phyloP scores from a whole-genome alignment of 2,113 vertebrate genomes.

The Eira barbara region DNA sequence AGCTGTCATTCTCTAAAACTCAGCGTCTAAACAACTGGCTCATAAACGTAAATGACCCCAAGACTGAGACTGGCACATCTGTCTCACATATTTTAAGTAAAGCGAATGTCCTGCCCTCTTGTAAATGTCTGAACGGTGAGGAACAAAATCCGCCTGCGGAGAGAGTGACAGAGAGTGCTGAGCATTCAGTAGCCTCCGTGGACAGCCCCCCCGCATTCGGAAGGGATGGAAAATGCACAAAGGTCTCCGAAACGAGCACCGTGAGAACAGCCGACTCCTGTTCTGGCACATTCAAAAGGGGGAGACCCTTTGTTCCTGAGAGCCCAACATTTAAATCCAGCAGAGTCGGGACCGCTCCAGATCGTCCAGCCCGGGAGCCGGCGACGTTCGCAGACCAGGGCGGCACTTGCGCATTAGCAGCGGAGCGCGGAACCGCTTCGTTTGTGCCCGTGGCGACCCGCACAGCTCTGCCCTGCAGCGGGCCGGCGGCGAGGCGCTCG shows the following conservation, averaged over 20 bases:
- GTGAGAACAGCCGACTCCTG: neutral
- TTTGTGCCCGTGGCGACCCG: slow-evolving; percentile 76
- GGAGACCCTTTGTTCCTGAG: slow-evolving; percentile 54
- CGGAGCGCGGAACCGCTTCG: slow-evolving; percentile 65
- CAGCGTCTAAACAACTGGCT: slow-evolving; percentile 80
- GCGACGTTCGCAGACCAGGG: slow-evolving; percentile 75
- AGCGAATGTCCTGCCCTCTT: slow-evolving; percentile 66
- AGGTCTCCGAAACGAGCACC: slow-evolving; percentile 4
- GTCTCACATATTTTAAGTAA: slow-evolving; percentile 72
- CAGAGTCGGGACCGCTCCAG: slow-evolving; percentile 69
- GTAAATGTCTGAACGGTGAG: slow-evolving; percentile 60
- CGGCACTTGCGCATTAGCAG: slow-evolving; percentile 74
- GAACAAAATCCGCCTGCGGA: slow-evolving; percentile 64
- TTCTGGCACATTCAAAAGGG: neutral
- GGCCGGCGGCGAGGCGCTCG: slow-evolving; percentile 55
- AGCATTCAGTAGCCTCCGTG: slow-evolving; percentile 40
- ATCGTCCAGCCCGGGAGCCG: slow-evolving; percentile 67
- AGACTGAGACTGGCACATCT: slow-evolving; percentile 59
- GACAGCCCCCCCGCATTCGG: slow-evolving; percentile 19
- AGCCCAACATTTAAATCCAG: slow-evolving; percentile 63
- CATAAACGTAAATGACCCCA: slow-evolving; percentile 72
- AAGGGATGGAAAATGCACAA: slow-evolving; percentile 61
- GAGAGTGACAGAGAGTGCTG: slow-evolving; percentile 2
- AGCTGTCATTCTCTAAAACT: slow-evolving; percentile 73
- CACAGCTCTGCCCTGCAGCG: slow-evolving; percentile 66